These are phyloP conservation scores for Monomorium pharaonis DNA, from an alignment of 1,140 invertebrate genomes.

Conservation along the genomic window DNA sequence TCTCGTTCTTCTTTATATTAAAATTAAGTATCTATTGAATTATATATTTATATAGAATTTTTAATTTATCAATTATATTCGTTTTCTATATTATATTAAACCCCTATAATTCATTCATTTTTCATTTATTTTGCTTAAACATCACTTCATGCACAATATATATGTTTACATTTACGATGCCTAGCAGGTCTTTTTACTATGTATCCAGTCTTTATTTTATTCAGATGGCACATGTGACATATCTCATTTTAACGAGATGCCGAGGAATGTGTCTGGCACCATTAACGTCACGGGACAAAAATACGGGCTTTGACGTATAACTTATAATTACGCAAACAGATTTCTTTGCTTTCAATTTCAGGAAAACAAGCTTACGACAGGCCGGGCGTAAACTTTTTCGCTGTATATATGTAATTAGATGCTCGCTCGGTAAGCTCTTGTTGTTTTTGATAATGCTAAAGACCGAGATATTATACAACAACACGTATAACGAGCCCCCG, in stretches of 20 bases:
- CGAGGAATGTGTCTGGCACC: not conserved
- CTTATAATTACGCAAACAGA: not conserved
- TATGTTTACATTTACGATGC: not conserved
- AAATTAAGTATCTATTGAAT: too few species aligned
- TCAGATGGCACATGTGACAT: not conserved
- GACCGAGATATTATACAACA: constrained; percentile 60
- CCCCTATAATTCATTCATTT: not conserved
- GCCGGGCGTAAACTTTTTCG: constrained; percentile 31
- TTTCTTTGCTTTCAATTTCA: not conserved
- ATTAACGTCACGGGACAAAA: not conserved
- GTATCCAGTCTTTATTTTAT: not conserved
- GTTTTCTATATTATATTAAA: not conserved
- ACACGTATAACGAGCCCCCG: constrained; percentile 44
- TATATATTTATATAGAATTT: too few species aligned
- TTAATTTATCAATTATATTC: not conserved
- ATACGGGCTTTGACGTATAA: not conserved
- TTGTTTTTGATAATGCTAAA: constrained; percentile 52
- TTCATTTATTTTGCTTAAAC: too few species aligned
- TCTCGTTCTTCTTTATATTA: not conserved
- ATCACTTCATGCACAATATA: not conserved
- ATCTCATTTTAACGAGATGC: not conserved
- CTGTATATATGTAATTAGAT: constrained; percentile 44
- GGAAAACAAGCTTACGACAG: constrained; percentile 3
- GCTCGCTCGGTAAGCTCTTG: constrained; percentile 23
- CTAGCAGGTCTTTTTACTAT: not conserved